These are phyloP conservation scores for Bombyx mandarina DNA, from an alignment of 1,140 invertebrate genomes.

Conservation along the genomic window DNA sequence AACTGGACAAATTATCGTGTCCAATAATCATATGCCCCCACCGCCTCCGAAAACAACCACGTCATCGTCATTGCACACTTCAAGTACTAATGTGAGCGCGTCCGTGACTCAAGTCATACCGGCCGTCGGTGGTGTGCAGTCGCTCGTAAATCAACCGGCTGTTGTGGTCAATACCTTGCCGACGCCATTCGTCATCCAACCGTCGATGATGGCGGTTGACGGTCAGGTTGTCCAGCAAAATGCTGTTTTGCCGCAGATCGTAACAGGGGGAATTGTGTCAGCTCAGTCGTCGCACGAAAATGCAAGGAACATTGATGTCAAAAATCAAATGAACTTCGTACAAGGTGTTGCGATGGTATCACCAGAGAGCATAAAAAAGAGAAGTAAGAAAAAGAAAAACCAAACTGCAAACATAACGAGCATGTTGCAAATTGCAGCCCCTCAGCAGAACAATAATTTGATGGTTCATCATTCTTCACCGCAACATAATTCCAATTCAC, in stretches of 20 bases:
- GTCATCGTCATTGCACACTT: constrained; percentile 77
- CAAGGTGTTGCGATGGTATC: constrained; percentile 76
- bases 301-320: constrained; percentile 52
- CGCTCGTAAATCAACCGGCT: constrained; percentile 76
- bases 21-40: constrained; percentile 76
- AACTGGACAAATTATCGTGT: constrained; percentile 81
- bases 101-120: constrained; percentile 78
- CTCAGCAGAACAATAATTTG: constrained; percentile 70
- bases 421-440: constrained; percentile 79
- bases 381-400: constrained; percentile 81
- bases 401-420: constrained; percentile 80
- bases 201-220: constrained; percentile 79
- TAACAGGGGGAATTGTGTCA: constrained; percentile 77
- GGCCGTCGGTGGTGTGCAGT: constrained; percentile 46
- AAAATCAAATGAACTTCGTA: constrained; percentile 63
- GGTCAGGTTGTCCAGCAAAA: constrained; percentile 79
- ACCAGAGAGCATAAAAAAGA: constrained; percentile 79
- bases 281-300: constrained; percentile 60
- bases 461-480: constrained; percentile 61
- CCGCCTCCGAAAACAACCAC: constrained; percentile 74
- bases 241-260: constrained; percentile 77
- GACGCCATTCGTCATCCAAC: constrained; percentile 84
- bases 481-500: constrained; percentile 72
- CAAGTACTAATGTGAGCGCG: constrained; percentile 80
- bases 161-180: constrained; percentile 87